Percentiles rank a stretch among this genome's conserved stretches.
Evolutionary conservation across 92 coral and sea anemone genomes (phyloP).

Genomic region (Pocillopora meandrina): DNA sequence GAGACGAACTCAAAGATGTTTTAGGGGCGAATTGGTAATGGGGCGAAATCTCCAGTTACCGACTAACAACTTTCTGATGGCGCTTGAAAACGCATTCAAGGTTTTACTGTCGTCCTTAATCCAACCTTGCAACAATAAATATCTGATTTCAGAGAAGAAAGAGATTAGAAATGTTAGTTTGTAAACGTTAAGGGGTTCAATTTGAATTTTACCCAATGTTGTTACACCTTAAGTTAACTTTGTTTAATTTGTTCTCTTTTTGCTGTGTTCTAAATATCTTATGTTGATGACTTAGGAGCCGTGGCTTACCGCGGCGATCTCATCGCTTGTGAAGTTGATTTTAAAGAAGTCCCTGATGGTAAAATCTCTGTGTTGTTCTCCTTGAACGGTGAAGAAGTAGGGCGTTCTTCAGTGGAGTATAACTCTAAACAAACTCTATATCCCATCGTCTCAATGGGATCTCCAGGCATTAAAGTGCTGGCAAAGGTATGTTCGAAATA

Average conservation of each 20-base stretch:
- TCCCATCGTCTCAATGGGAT: constrained; percentile 27
- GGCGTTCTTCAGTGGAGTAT: constrained; percentile 1
- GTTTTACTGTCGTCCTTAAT: too few relatives aligned
- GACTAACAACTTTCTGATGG: too few relatives aligned
- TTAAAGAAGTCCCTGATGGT: not conserved
- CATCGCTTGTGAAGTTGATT: constrained; percentile 30
- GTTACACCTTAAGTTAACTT: too few relatives aligned
- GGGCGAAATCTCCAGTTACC: too few relatives aligned
- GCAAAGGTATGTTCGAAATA: not conserved
- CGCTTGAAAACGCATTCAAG: too few relatives aligned
- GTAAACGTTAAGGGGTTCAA: too few relatives aligned
- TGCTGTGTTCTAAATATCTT: not conserved
- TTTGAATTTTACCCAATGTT: too few relatives aligned
- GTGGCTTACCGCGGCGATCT: constrained; percentile 37
- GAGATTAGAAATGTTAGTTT: too few relatives aligned
- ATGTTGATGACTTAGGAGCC: not conserved
- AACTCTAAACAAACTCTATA: not conserved
- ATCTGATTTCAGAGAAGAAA: too few relatives aligned
- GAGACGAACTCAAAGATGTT: too few relatives aligned
- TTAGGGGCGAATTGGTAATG: too few relatives aligned
- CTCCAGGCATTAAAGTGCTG: constrained; percentile 18
- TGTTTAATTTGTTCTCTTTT: not conserved
- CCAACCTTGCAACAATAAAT: too few relatives aligned
- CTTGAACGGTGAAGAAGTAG: constrained; percentile 28
- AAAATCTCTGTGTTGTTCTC: constrained; percentile 21